Base-by-base conservation (phyloP, 1,140 invertebrate species). In the Euborellia annulipes region DNA sequence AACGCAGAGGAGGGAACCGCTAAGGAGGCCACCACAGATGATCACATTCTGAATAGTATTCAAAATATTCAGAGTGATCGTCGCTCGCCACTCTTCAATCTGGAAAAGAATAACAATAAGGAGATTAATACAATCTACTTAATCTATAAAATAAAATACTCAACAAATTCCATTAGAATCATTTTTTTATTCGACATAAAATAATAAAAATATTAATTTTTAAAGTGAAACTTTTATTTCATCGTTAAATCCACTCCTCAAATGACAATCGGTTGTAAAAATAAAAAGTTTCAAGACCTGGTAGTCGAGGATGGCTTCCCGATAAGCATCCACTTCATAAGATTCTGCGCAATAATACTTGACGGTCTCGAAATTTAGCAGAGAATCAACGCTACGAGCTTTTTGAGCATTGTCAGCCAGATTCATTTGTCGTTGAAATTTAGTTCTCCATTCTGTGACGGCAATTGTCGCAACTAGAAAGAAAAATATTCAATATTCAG, bases 281-380 rank as follows among this genome's bases (percentile, higher is more conserved):
- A 27, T 27, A 27, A 27, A 27, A 27, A 6, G 11, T 4, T 27
- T 6, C 23, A 51, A 54, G 57, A 83, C 82, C 72, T 93, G 89
- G 62, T 74, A 94, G 48, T 78, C 75, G 2, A 79, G 52, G 55
- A 96, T 85, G 13, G 86, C 79, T 30, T 82, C 76, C 49, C 73
- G 71, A 58, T 93, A 97, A 37, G 78, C 72, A 39, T 84, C 64
- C 0, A 89, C 81, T 71, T 97, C 93, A 63, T 91, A 94, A 8
- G 73, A 56, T 64, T 97, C 92, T 17, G 89, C 89, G 20, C 83
- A 84, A 58, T 96, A 97, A 66, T 97, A 96, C 63, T 97, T 98
- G 0, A 96, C 92, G 3, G 93, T 97, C 68, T 97, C 92, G 68
- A 92, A 96, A 66, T 97, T 98, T 0, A 97, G 68, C 30, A 98